A percentile compares a stretch with the other conserved stretches of the same genome.
Conservation (phyloP, 2,113 vertebrate genomes). For the Dicerorhinus sumatrensis region DNA sequence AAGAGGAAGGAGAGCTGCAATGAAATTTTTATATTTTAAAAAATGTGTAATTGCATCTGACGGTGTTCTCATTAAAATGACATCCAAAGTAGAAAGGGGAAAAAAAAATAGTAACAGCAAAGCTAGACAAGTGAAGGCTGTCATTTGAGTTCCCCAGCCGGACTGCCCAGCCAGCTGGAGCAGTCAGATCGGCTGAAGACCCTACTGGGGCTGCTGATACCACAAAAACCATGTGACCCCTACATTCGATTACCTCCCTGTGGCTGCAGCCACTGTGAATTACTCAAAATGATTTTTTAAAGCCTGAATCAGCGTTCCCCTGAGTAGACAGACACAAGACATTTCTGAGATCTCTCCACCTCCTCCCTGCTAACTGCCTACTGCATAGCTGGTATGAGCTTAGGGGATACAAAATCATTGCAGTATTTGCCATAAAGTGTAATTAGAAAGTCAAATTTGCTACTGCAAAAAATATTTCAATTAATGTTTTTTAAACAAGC, state of each 20-base stretch:
- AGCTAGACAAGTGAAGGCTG: not conserved
- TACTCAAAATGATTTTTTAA: slow-evolving; percentile 17
- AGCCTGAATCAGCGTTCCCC: slow-evolving; percentile 33
- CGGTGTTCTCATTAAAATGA: not conserved
- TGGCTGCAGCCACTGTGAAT: not conserved
- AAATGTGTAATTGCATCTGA: not conserved
- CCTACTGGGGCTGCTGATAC: not conserved
- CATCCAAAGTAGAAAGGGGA: not conserved
- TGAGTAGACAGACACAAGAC: slow-evolving; percentile 23
- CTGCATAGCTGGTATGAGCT: slow-evolving; percentile 11
- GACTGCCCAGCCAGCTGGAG: not conserved
- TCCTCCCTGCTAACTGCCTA: slow-evolving; percentile 3
- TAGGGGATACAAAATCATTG: slow-evolving; percentile 37
- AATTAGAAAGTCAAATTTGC: slow-evolving; percentile 60
- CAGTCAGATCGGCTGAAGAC: not conserved
- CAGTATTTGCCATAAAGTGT: slow-evolving; percentile 21
- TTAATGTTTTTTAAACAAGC: slow-evolving; percentile 41
- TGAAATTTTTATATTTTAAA: slow-evolving; percentile 46
- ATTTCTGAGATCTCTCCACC: not conserved
- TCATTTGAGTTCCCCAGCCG: not conserved
- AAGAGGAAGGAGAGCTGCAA: not conserved
- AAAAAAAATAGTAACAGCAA: not conserved
- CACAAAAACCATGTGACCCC: not conserved
- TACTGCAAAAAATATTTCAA: slow-evolving; percentile 25
- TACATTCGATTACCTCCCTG: not conserved